Conservation (phyloP, 2,113 vertebrate species). For the Catharus minimus region DNA sequence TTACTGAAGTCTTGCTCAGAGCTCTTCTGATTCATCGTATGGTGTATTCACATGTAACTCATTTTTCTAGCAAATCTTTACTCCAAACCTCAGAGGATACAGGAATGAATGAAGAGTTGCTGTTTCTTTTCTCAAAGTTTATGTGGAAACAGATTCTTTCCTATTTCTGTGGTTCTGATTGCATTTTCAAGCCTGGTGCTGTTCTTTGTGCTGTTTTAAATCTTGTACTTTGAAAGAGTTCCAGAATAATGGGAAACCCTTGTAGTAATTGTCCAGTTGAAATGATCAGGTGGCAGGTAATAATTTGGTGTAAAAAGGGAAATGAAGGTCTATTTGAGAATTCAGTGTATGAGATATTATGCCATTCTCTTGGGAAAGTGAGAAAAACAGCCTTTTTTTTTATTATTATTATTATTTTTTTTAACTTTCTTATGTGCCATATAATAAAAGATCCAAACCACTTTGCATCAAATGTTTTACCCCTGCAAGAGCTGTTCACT, state of each 20-base stretch:
- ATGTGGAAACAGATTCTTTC: neutral
- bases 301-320: conserved; percentile 3
- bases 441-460: neutral
- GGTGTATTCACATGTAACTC: conserved; percentile 23
- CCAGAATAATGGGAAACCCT: neutral
- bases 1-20: conserved; percentile 46
- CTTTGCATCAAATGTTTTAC: neutral
- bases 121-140: conserved; percentile 23
- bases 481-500: neutral
- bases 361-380: neutral
- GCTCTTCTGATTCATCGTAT: conserved; percentile 49
- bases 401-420: no score
- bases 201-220: neutral
- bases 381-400: neutral
- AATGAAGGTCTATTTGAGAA: neutral
- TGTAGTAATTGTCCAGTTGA: neutral
- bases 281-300: neutral
- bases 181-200: neutral
- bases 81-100: conserved; percentile 9
- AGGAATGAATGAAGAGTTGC: conserved; percentile 24
- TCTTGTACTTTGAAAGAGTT: neutral
- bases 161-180: neutral
- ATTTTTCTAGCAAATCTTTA: conserved; percentile 40
- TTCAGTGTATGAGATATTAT: neutral
- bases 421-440: neutral